Evolutionary conservation across 2,113 vertebrate species (phyloP).

Genomic region (Sakesphorus luctuosus): DNA sequence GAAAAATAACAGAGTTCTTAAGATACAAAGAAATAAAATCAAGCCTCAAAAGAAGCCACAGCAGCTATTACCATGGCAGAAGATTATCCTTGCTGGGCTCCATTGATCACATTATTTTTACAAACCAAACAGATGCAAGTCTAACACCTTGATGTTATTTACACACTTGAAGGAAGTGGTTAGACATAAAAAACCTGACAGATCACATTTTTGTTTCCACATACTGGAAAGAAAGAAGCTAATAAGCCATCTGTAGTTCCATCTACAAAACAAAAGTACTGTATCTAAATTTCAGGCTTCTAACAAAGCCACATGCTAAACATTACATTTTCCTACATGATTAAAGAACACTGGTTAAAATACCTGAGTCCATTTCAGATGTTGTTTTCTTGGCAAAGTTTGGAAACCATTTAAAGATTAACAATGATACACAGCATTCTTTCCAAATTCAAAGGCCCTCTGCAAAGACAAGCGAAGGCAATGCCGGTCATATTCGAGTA

Average conservation of each 20-base stretch:
- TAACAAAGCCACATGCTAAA: neutral
- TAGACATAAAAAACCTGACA: neutral
- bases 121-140: neutral
- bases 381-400: neutral
- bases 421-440: neutral
- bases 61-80: neutral
- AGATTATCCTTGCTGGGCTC: neutral
- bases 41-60: neutral
- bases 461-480: neutral
- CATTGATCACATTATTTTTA: neutral
- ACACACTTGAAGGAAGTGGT: neutral
- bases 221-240: neutral
- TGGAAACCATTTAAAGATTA: neutral
- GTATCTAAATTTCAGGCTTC: neutral
- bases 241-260: neutral
- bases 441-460: neutral
- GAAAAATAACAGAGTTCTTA: neutral
- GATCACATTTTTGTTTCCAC: neutral
- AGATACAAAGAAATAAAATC: neutral
- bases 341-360: neutral
- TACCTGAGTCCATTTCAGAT: neutral
- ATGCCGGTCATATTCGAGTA: fast-evolving
- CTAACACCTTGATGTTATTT: neutral
- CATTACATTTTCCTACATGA: neutral
- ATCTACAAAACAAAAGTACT: neutral